Conservation (phyloP, 2,888 invertebrate species). For the Unio delphinus region DNA sequence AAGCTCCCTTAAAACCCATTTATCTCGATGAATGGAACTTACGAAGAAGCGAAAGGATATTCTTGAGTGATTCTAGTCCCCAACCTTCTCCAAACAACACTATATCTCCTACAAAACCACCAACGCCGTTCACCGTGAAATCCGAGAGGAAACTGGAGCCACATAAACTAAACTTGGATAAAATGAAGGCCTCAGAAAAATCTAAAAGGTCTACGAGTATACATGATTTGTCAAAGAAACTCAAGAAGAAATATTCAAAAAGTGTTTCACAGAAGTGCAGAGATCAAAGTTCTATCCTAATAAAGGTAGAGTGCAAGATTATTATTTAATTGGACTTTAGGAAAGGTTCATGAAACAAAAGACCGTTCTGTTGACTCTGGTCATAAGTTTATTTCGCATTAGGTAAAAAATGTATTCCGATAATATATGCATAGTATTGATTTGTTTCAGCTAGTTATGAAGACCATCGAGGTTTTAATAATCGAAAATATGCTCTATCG, state of each 20-base stretch:
- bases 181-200: slow-evolving; percentile 40
- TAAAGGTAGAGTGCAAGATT: slow-evolving; percentile 16
- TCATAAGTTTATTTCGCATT: too few relatives aligned
- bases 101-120: slow-evolving; percentile 6
- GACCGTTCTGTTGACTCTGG: too few relatives aligned
- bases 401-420: too few relatives aligned
- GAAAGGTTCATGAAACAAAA: too few relatives aligned
- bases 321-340: too few relatives aligned
- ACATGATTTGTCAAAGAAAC: slow-evolving; percentile 57
- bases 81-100: slow-evolving; percentile 52
- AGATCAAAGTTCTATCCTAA: slow-evolving; percentile 29
- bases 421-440: background rate
- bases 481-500: background rate
- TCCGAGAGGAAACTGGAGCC: too few relatives aligned
- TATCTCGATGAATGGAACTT: slow-evolving; percentile 67
- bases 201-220: slow-evolving; percentile 34
- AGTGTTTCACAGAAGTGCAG: slow-evolving; percentile 31
- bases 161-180: slow-evolving; percentile 14
- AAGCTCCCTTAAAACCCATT: slow-evolving; percentile 51
- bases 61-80: slow-evolving; percentile 68
- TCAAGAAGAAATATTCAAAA: slow-evolving; percentile 62
- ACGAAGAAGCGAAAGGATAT: slow-evolving; percentile 71
- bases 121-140: background rate
- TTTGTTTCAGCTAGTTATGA: background rate
- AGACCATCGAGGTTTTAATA: background rate